Evolutionary conservation across 92 coral and sea anemone species (phyloP).

Genomic region (Nematostella vectensis): DNA sequence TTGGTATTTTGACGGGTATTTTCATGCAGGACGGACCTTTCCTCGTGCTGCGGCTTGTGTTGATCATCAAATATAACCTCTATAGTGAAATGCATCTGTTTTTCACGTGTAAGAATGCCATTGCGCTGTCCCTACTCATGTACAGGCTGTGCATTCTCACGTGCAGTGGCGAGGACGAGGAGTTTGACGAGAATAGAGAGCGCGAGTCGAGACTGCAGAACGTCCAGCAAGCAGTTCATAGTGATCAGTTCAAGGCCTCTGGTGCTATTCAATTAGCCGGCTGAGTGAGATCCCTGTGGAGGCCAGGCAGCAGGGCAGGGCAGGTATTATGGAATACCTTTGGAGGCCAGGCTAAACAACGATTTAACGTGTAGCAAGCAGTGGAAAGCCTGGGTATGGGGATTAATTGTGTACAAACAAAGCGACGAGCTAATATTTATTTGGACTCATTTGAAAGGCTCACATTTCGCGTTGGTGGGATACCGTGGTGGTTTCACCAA

Average conservation of each 20-base stretch:
- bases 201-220: conserved; percentile 76
- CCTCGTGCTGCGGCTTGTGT: conserved; percentile 72
- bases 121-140: conserved; percentile 77
- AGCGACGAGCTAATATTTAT: too few species aligned
- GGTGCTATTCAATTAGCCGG: conserved; percentile 84
- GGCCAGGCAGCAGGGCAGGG: background rate
- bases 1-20: conserved; percentile 91
- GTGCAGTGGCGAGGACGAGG: conserved; percentile 90
- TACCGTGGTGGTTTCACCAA: too few species aligned
- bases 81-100: conserved; percentile 96
- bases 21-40: conserved; percentile 99
- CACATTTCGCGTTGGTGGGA: too few species aligned
- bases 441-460: too few species aligned
- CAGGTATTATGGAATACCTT: too few species aligned
- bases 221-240: conserved; percentile 87
- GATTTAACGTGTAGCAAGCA: too few species aligned
- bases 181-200: conserved; percentile 45
- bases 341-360: too few species aligned
- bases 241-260: conserved; percentile 69
- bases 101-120: conserved; percentile 93
- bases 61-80: conserved; percentile 67
- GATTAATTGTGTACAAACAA: too few species aligned
- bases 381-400: too few species aligned
- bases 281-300: conserved; percentile 2
- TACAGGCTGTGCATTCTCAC: conserved; percentile 91